phyloP scores from a whole-genome alignment of 2,797 vertebrate species.

The Acipenser ruthenus region DNA sequence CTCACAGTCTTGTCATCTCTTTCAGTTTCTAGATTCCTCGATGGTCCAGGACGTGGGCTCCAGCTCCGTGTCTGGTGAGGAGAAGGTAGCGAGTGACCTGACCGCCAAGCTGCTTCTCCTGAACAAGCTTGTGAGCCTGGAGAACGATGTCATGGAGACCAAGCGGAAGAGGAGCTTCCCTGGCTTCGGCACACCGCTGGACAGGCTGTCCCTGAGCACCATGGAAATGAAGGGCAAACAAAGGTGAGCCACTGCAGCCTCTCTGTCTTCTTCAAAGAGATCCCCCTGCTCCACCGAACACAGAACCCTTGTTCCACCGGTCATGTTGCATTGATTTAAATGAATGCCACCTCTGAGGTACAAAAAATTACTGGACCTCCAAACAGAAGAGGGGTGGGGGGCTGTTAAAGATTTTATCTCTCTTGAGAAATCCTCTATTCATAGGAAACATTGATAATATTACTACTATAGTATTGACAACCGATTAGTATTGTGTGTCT shows the following conservation, averaged over 20 bases:
- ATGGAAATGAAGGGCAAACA: conserved; percentile 65
- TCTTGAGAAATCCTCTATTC: no score
- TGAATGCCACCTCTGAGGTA: no score
- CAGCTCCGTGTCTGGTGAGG: conserved; percentile 25
- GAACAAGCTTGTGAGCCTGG: conserved; percentile 62
- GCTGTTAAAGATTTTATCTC: no score
- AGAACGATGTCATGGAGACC: conserved; percentile 79
- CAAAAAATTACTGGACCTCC: no score
- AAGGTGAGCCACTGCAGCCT: conserved; percentile 36
- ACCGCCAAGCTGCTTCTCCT: conserved; percentile 57
- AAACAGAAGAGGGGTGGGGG: no score
- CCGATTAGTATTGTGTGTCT: no score
- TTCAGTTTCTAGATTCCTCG: conserved; percentile 42
- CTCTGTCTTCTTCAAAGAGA: no score
- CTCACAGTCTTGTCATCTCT: not conserved
- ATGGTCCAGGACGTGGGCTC: conserved; percentile 13
- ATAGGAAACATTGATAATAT: no score
- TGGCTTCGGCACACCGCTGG: conserved; percentile 69
- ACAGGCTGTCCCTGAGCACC: conserved; percentile 73
- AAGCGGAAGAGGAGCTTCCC: conserved; percentile 84
- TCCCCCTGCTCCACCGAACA: no score
- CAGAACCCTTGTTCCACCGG: no score
- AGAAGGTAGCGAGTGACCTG: conserved; percentile 51
- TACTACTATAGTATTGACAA: no score
- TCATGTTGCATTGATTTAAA: no score